A percentile compares a stretch with the other conserved stretches of the same genome.
Evolutionary conservation across 2,888 invertebrate genomes (phyloP).

Genomic region (Cephus runcator): DNA sequence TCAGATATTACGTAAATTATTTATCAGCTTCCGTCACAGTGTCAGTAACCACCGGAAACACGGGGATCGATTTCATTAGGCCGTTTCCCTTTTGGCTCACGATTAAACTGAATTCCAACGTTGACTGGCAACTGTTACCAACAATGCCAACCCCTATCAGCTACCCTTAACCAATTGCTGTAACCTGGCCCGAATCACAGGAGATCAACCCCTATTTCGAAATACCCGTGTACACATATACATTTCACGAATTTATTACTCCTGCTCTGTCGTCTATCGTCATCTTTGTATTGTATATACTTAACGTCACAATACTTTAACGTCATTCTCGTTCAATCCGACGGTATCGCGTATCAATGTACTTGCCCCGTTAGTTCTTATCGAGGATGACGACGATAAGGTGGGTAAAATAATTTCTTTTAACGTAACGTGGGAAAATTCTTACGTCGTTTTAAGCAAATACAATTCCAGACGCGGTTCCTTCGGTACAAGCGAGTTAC

Average conservation of each 20-base stretch:
- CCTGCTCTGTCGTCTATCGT: too few relatives aligned
- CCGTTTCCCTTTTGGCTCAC: neutral
- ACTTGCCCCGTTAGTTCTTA: fast-evolving
- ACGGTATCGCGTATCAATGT: neutral
- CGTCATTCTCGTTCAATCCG: neutral
- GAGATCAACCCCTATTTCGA: too few relatives aligned
- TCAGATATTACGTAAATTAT: neutral
- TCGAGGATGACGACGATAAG: neutral
- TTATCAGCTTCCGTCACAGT: neutral
- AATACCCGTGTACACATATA: too few relatives aligned
- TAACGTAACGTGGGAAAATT: neutral
- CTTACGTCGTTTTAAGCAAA: neutral
- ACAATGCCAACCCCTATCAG: neutral
- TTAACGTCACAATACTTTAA: too few relatives aligned
- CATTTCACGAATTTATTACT: too few relatives aligned
- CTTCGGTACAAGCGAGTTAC: neutral
- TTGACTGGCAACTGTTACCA: neutral
- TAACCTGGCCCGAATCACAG: neutral
- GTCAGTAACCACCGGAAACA: neutral
- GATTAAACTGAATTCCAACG: neutral
- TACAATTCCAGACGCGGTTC: neutral
- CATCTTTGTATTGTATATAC: too few relatives aligned
- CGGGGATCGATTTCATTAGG: neutral
- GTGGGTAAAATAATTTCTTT: neutral
- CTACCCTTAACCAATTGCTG: neutral